These are phyloP conservation scores for Centropyge bicolor DNA, from an alignment of 2,797 vertebrate species.

Conservation along the genomic window DNA sequence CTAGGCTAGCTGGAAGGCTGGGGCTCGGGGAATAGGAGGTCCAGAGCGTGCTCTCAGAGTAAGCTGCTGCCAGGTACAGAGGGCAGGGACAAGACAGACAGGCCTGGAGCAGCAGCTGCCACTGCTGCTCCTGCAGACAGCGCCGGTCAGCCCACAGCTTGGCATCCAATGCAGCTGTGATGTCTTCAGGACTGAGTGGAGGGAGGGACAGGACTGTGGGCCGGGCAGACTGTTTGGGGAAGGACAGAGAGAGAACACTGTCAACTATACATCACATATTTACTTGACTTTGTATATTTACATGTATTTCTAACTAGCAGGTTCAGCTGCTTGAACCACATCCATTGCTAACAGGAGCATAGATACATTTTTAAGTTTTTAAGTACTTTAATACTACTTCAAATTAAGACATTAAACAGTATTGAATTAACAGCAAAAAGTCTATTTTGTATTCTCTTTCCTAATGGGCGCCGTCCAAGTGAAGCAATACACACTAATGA, in stretches of 20 bases:
- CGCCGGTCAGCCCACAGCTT: slow-evolving; percentile 63
- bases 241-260: background rate
- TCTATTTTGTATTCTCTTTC: too few species aligned
- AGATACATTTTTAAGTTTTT: too few species aligned
- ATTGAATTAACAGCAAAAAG: too few species aligned
- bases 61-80: slow-evolving; percentile 76
- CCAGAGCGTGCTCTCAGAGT: slow-evolving; percentile 76
- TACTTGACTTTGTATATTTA: background rate
- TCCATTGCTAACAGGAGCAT: background rate
- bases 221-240: slow-evolving; percentile 46
- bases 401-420: too few species aligned
- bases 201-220: slow-evolving; percentile 69
- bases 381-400: too few species aligned
- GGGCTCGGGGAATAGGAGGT: slow-evolving; percentile 72
- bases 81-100: slow-evolving; percentile 78
- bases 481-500: too few species aligned
- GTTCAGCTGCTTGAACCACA: background rate
- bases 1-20: slow-evolving; percentile 62
- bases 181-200: slow-evolving; percentile 70
- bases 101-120: slow-evolving; percentile 69
- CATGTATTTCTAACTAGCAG: background rate
- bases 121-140: slow-evolving; percentile 72
- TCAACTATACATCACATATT: background rate
- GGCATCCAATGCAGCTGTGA: slow-evolving; percentile 59
- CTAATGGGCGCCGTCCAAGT: too few species aligned